A percentile compares a stretch with the other conserved stretches of the same genome.
These are phyloP conservation scores for Oncorhynchus kisutch DNA, from an alignment of 2,113 vertebrate species.

Conservation along the genomic window DNA sequence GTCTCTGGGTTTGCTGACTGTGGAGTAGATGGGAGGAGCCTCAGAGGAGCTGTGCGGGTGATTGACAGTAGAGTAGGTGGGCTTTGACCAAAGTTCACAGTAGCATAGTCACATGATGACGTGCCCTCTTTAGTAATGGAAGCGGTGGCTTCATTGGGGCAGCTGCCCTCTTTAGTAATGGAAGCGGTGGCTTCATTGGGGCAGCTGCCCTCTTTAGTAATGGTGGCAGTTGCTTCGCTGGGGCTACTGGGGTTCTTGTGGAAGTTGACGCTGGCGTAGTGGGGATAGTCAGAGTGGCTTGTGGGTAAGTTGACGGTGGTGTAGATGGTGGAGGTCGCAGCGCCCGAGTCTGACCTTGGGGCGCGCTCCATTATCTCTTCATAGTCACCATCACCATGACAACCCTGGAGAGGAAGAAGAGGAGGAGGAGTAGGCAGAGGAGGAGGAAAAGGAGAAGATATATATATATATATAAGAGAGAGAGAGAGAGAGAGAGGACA, in stretches of 20 bases:
- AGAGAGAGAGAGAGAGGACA: too few relatives aligned
- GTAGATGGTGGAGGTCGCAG: slow-evolving; percentile 3
- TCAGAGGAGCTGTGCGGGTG: too few relatives aligned
- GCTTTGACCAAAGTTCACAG: neutral
- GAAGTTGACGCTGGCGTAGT: slow-evolving; percentile 22
- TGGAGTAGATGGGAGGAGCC: too few relatives aligned
- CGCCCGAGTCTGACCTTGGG: neutral
- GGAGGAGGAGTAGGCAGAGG: neutral
- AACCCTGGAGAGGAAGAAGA: neutral
- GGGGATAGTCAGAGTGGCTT: neutral
- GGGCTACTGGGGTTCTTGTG: neutral
- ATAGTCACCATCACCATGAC: slow-evolving; percentile 6
- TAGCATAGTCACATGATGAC: slow-evolving; percentile 20
- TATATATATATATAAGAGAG: too few relatives aligned
- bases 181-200: too few relatives aligned
- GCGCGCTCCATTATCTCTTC: slow-evolving; percentile 18
- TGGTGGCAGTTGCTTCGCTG: rapidly evolving
- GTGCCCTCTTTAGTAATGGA: too few relatives aligned
- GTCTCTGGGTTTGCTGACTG: too few relatives aligned
- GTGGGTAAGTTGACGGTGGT: neutral
- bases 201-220: neutral
- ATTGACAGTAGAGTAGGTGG: too few relatives aligned
- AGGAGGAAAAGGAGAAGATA: neutral
- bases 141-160: too few relatives aligned
- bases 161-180: too few relatives aligned